phyloP scores from a whole-genome alignment of 2,888 invertebrate genomes.

The Auanema freiburgensis region DNA sequence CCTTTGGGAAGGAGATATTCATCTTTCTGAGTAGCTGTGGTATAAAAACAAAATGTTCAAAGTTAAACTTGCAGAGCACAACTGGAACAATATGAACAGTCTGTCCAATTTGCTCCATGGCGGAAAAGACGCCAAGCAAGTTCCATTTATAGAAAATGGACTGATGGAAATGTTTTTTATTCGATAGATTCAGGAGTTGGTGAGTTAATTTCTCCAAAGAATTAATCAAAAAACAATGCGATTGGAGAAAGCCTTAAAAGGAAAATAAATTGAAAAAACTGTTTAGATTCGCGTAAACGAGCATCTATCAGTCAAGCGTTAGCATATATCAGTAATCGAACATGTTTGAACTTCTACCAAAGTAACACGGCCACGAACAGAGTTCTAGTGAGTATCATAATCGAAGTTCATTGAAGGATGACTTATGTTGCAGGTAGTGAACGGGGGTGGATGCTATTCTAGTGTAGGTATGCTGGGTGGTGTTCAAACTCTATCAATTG shows the following conservation, averaged over 20 bases:
- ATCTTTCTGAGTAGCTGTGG: not conserved
- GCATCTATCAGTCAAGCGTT: not conserved
- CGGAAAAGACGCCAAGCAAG: not conserved
- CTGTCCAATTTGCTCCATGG: not conserved
- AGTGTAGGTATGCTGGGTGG: constrained; percentile 1
- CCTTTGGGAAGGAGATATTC: constrained; percentile 1
- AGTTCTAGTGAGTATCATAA: not conserved
- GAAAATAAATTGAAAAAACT: not conserved
- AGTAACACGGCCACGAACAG: not conserved
- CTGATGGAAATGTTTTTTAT: not conserved
- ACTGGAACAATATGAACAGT: not conserved
- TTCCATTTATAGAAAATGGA: constrained; percentile 2
- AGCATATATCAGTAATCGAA: not conserved
- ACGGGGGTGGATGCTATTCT: not conserved
- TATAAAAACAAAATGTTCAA: not conserved
- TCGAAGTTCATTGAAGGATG: no score
- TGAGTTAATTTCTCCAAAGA: no score
- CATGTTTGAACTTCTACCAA: not conserved
- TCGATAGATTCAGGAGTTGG: no score
- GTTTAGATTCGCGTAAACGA: constrained; percentile 2
- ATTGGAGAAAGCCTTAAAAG: no score
- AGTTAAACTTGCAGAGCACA: not conserved
- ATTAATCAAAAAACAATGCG: no score
- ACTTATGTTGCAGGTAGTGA: not conserved
- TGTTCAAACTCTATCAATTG: not conserved